Evolutionary conservation across 2,797 vertebrate species (phyloP), one percentile per base, ranked within the genome.

Genomic region (Bovichtus variegatus): DNA sequence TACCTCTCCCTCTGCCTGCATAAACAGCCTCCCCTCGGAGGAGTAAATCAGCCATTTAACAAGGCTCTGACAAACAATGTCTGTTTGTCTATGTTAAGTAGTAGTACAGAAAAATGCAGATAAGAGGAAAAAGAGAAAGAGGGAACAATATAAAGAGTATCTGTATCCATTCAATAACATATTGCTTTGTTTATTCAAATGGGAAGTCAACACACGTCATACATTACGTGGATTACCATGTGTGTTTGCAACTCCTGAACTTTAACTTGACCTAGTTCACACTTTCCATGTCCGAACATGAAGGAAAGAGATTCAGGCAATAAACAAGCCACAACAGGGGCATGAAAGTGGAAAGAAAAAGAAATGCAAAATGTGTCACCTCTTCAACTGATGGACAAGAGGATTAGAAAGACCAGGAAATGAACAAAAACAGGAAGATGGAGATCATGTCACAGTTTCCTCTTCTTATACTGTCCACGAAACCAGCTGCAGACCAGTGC

Each of bases 1-100:
- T 90, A 83, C 70, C 76, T 87, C 76, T 87, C 77, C 64, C 76
- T 76, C 67, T 36, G 80, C 74, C 62, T 87, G 78, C 49, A 88
- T 89, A 90, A 93, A 92, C 87, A 87, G 59, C 64, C 81, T 80
- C 82, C 78, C 79, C 57, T 71, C 25, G 2, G 74, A 85, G 85
- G 68, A 88, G 81, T 89, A 84, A 88, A 91, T 88, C 85, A 81
- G 53, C 66, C 51, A 57, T 87, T 81, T 78, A 81, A 81, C 72
- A 78, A 82, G 54, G 55, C 53, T 65, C 55, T 65, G 51, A 84
- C 80, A 67, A 57, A 87, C 5, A 5, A 23, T 64, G 12, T 54
- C 76, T 40, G 6, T 71, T 73, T 59, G 38, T 76, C 71, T 62
- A 12, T 74, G 71, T 53, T 44, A 71, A 75, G 16, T 23, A 53